Base-by-base conservation (phyloP, 2,888 invertebrate genomes). In the Hesperia comma region DNA sequence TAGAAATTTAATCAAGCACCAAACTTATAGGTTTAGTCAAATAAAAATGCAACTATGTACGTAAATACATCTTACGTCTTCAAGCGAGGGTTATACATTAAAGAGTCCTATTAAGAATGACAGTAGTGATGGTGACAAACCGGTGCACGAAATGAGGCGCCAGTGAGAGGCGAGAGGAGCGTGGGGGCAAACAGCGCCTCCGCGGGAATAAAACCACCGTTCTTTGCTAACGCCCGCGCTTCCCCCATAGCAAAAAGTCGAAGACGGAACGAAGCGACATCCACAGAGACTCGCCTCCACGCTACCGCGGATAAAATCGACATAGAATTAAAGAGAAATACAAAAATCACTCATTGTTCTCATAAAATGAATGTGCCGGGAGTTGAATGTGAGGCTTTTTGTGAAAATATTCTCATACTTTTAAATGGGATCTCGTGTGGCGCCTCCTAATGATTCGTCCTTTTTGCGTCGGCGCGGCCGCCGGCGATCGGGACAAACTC, bases 311-410 rank as follows among this genome's bases (percentile, higher is more conserved):
- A 92, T 91, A 91, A 91, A 91, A 92, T 92, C 92, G 92, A 92
- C 91, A 92, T 92, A 92, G 90, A 92, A 91, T 87, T 89, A 92
- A 92, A 92, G 86, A 87, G 87, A 92, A 92, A 90, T 89, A 92
- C 92, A 92, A 92, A 92, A 92, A 90, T 92, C 90, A 90, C 88
- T 92, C 92, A 92, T 92, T 92, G 92, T 92, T 92, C 92, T 91
- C 92, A 90, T 91, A 90, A 92, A 92, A 92, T 92, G 91, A 92
- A 92, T 92, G 92, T 92, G 92, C 91, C 84, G 87, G 85, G 90
- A 91, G 88, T 90, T 91, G 92, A 91, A 92, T 91, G 92, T 92
- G 89, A 84, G 82, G 88, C 88, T 92, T 92, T 92, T 92, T 92
- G 90, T 91, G 89, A 82, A 92, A 91, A 92, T 92, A 92, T 92